Evolutionary conservation across 2,797 vertebrate genomes (phyloP), one percentile per base, ranked within the genome.

Genomic region (Ptychadena robeensis): DNA sequence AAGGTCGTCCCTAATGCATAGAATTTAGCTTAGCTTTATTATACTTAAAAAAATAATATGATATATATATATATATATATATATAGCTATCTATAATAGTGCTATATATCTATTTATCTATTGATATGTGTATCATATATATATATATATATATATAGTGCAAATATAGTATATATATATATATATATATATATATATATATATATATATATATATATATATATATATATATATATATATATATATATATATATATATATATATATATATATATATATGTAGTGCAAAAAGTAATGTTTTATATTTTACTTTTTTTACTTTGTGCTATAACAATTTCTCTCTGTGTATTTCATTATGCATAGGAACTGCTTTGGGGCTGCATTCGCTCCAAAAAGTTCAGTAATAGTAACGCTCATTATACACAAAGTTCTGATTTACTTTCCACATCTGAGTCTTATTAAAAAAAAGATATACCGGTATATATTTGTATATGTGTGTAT

Each of bases 141-240:
- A 72, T 22, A 22, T 25, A 80, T 63, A 27, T 10, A 66, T 12
- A 63, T 65, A 57, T 65, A 14, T 53, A 57, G n/a, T 34, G 22
- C 61, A 37, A 9, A 4, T 59, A 30, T 10, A 1, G 30, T 22
- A 71, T 27, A 63, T 61, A 10, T 12, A 44, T 6, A 28, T 32
- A 28, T n/a, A 34, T 67, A n/a, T 67, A 11, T 37, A 12, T 74
- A 6, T 37, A n/a, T 74, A n/a, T 61, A 4, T 61, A 7, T 73
- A 34, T 59, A 28, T 63, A 11, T 12, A 10, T 30, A 28, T 3
- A 44, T 0, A 70, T 28, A 15, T 18, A 44, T 28, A 28, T 48
- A 31, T 73, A 32, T 73, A 25, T 57, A 30, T 35, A 3, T 31
- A 74, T 61, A 69, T 25, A 68, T 69, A 68, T 38, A 25, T 5